These are phyloP conservation scores for Daphoenositta chrysoptera DNA, from an alignment of 2,113 vertebrate genomes.

Conservation along the genomic window DNA sequence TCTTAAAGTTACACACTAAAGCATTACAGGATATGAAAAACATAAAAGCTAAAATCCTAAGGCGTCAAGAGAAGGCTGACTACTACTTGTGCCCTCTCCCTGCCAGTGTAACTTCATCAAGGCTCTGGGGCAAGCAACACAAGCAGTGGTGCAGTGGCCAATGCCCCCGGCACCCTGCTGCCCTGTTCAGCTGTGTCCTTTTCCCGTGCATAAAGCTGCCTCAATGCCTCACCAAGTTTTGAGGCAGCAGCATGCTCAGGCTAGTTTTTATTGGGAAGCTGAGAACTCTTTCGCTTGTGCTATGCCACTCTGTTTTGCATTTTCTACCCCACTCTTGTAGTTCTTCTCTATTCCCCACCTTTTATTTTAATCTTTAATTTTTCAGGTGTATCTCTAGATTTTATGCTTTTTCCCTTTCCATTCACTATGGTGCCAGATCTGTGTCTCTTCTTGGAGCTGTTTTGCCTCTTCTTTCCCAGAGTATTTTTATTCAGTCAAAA, in stretches of 20 bases:
- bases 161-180: neutral
- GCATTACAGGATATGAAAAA: neutral
- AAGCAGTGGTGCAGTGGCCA: neutral
- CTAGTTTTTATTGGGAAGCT: neutral
- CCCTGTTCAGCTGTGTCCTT: neutral
- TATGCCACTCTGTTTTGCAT: neutral
- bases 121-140: neutral
- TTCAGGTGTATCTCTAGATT: neutral
- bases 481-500: neutral
- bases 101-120: neutral
- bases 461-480: neutral
- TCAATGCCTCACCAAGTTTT: neutral
- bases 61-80: neutral
- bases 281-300: neutral
- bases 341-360: neutral
- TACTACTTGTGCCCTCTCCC: neutral
- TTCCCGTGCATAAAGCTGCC: neutral
- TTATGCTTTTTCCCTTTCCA: neutral
- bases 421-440: neutral
- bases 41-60: neutral
- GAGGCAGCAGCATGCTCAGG: neutral
- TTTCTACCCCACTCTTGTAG: neutral
- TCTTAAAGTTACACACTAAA: neutral
- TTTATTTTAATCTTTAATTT: neutral
- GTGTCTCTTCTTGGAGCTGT: neutral